Evolutionary conservation across 2,888 invertebrate species (phyloP), one percentile per base, ranked within the genome.

Genomic region (Drosophila paracracens): DNA sequence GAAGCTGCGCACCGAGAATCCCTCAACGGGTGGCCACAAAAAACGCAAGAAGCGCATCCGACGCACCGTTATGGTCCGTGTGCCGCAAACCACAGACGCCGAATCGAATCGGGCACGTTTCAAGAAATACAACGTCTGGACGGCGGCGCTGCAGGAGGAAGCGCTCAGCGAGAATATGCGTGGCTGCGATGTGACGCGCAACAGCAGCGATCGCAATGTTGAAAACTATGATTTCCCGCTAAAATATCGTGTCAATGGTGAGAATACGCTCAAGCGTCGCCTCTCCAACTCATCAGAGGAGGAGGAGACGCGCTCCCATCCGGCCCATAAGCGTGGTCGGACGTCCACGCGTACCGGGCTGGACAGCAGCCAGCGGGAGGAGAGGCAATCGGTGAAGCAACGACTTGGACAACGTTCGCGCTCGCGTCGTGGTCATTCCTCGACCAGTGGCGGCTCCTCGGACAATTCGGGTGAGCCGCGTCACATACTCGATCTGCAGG

Each of bases 61-160:
- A 38, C 92, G 93, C 4, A 91, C 92, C 1, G 91, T 92, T 0
- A 88, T 92, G 85, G 77, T 92, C 4, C 90, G 92, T 4, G 85
- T 92, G 1, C 80, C 88, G 8, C 81, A 89, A 18, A 76, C 90
- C 2, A 74, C 74, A 1, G 69, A 81, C 7, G 75, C 71, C 1
- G 89, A 84, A 1, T 82, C 91, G 2, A 91, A 88, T 70, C 93
- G 94, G 21, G 82, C 94, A 0, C 94, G 93, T 27, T 95, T 94
- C 81, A 94, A 94, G 74, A 96, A 96, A 92, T 97, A 97, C 89
- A 96, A 96, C 92, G 95, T 97, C 78, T 98, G 97, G 97, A 94
- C 95, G 77, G 94, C 94, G 73, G 94, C 95, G 31, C 91, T 95
- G n/a, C 95, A 97, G 94, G 97, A 97, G 91, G 97, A 97, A 81